phyloP scores from a whole-genome alignment of 2,113 vertebrate species.

The Petroica traversi region DNA sequence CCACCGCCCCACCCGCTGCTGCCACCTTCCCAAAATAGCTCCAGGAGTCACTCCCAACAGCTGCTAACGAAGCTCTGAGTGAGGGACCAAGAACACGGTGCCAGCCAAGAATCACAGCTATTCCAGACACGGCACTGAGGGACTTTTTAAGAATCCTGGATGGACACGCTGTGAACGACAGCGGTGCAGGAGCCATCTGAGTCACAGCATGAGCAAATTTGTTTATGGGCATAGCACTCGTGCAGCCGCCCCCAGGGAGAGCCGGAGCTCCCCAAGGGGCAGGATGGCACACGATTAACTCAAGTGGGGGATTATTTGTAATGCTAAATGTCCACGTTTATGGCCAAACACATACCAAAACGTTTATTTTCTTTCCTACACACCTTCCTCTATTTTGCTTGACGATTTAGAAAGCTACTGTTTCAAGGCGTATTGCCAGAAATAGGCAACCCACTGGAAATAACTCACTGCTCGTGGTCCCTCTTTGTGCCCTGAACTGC shows the following conservation, averaged over 20 bases:
- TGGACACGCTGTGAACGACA: fast-evolving
- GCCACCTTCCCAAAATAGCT: background rate
- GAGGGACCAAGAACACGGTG: background rate
- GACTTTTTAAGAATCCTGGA: background rate
- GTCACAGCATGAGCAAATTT: background rate
- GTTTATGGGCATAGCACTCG: background rate
- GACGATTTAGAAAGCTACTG: fast-evolving
- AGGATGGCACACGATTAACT: background rate
- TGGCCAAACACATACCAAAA: fast-evolving
- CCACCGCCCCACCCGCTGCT: fast-evolving
- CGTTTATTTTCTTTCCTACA: fast-evolving
- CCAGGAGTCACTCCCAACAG: background rate
- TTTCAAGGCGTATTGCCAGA: fast-evolving
- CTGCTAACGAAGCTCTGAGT: background rate
- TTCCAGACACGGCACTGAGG: fast-evolving
- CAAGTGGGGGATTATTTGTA: fast-evolving
- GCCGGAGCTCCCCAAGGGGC: background rate
- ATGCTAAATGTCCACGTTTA: fast-evolving
- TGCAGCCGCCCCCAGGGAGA: fast-evolving
- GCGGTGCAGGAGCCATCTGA: background rate
- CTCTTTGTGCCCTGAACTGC: background rate
- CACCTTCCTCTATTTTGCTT: background rate
- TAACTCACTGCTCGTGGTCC: fast-evolving
- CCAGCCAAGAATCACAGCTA: background rate
- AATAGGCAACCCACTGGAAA: fast-evolving